Percentiles rank a stretch among this genome's conserved stretches.
These are phyloP conservation scores for Ptyas mucosa DNA, from an alignment of 2,113 vertebrate genomes.

Conservation along the genomic window DNA sequence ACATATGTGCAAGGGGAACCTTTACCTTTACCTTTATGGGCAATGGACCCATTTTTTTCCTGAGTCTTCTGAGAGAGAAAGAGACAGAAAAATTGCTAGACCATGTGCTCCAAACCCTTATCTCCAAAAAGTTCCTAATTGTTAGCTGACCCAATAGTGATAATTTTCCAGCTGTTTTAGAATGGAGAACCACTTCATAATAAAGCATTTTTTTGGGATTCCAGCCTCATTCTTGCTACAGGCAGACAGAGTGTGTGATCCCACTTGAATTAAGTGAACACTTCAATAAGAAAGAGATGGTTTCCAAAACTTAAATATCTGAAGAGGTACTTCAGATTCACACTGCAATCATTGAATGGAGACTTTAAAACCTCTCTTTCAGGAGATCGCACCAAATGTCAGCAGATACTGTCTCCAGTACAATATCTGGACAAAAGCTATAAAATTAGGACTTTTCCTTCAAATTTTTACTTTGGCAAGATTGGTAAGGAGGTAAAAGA, in stretches of 20 bases:
- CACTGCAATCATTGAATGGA: not conserved
- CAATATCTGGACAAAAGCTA: not conserved
- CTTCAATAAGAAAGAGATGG: not conserved
- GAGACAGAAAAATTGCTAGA: not conserved
- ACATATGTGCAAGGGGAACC: too few species aligned
- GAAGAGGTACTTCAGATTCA: not conserved
- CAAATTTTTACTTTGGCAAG: not conserved
- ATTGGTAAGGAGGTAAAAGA: not conserved
- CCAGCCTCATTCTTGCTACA: not conserved
- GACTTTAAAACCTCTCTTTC: not conserved
- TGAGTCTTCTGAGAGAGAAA: not conserved
- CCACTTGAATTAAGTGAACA: not conserved
- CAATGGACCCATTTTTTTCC: too few species aligned
- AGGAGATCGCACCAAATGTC: not conserved
- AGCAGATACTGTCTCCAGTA: not conserved
- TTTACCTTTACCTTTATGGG: too few species aligned
- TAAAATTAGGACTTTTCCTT: not conserved
- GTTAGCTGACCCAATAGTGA: not conserved
- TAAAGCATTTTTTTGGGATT: not conserved
- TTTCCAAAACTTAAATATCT: not conserved
- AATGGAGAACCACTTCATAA: not conserved
- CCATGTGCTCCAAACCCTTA: not conserved
- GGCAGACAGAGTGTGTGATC: not conserved
- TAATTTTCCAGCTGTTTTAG: not conserved
- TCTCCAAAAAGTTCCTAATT: not conserved